Conservation (phyloP, 2,888 invertebrate species). For the Leptopterna dolabrata region DNA sequence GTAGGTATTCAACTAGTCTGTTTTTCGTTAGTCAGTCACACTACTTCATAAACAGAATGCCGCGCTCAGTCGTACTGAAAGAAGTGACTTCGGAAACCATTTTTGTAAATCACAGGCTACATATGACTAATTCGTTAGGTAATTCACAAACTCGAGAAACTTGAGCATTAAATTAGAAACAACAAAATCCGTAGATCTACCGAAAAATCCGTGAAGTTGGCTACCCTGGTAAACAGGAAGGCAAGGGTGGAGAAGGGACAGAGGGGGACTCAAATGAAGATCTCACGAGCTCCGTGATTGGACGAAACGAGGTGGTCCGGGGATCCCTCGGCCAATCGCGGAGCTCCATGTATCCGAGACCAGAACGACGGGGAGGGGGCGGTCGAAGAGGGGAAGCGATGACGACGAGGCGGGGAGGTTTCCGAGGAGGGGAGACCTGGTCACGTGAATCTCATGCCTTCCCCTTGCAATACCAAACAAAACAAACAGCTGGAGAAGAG, state of each 20-base stretch:
- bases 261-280: neutral
- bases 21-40: no score
- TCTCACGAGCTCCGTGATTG: constrained; percentile 67
- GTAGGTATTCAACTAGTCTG: no score
- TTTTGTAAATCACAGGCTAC: no score
- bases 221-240: neutral
- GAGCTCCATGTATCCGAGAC: neutral
- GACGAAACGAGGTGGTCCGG: constrained; percentile 71
- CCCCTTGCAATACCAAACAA: constrained; percentile 73
- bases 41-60: no score
- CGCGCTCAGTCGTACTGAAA: no score
- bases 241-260: neutral
- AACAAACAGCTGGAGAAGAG: constrained; percentile 69
- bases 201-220: neutral
- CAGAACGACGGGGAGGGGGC: neutral
- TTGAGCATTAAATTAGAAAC: neutral
- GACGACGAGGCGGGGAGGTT: neutral
- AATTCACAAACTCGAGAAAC: no score
- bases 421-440: constrained; percentile 62
- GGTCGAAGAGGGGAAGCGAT: constrained; percentile 61
- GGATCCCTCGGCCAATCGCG: constrained; percentile 60
- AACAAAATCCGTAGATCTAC: neutral
- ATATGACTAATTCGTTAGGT: no score
- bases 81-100: no score
- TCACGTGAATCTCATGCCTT: constrained; percentile 80